These are phyloP conservation scores for Passerculus sandwichensis DNA, from an alignment of 2,797 vertebrate species.

Conservation along the genomic window DNA sequence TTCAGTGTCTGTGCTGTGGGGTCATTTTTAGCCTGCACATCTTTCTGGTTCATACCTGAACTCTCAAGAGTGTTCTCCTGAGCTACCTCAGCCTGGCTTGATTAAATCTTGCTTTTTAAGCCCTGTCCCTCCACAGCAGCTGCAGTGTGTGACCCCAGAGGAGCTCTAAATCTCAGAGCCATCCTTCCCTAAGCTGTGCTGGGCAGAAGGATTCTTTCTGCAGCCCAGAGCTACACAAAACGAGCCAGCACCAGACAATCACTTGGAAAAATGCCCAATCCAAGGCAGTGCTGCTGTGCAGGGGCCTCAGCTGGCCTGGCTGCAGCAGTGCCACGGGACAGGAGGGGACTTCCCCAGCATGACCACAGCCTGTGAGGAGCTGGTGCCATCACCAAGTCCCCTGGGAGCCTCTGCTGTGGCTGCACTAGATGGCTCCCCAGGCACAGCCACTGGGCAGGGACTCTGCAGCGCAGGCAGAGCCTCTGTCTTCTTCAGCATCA, in stretches of 20 bases:
- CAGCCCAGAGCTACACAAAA: neutral
- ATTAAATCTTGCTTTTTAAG: neutral
- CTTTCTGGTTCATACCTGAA: neutral
- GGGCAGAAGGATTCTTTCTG: neutral
- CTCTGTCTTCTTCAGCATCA: neutral
- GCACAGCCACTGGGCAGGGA: neutral
- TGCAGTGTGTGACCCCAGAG: neutral
- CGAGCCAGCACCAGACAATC: neutral
- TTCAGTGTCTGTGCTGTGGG: neutral
- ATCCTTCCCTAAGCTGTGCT: neutral
- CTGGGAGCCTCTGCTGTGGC: neutral
- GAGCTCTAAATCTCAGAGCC: neutral
- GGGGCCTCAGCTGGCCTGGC: neutral
- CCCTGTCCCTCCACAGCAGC: neutral
- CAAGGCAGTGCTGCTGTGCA: neutral
- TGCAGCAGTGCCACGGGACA: neutral
- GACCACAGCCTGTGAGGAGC: neutral
- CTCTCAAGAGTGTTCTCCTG: neutral
- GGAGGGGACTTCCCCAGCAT: neutral
- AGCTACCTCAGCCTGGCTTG: neutral
- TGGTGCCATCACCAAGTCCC: no score
- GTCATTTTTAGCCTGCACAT: neutral
- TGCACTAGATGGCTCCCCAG: neutral
- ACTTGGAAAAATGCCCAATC: neutral
- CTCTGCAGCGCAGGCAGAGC: neutral